Evolutionary conservation across 2,797 vertebrate genomes (phyloP), one percentile per base, ranked within the genome.

Genomic region (Gymnoscopelus braueri): DNA sequence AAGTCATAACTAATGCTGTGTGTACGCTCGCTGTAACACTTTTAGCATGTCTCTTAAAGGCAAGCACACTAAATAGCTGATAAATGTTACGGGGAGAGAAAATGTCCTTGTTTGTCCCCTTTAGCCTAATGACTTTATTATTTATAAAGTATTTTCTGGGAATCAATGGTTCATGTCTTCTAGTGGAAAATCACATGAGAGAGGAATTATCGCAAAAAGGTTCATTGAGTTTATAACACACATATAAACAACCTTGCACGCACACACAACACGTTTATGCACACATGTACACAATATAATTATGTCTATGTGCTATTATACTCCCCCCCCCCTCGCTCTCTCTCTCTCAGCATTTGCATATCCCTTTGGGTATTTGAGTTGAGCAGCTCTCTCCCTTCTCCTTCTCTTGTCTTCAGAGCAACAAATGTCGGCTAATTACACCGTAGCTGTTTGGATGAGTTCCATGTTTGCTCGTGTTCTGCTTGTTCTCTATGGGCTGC

Each of bases 361-460:
- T 91, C 90, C 90, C 88, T 87, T 72, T 89, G 90, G 89, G 87
- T 84, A 76, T 89, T 86, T 75, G 78, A 84, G 75, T 84, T 76
- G 75, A 86, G 77, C 84, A 78, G 77, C 88, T 83, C 88, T 79
- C 80, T 71, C 79, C 63, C 68, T 70, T 80, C 82, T 54, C 72
- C 82, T 78, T 77, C 77, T 79, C 82, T 89, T 85, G 87, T 87
- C 86, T 91, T 87, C 87, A 82, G 86, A 88, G 89, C 88, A 90
- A 92, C 91, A 90, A 92, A 91, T 87, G 89, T 90, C 85, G 86
- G 79, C 85, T 89, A 90, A 91, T 89, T 90, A 88, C 82, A 86
- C 74, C 82, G 83, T 84, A 71, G 88, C 83, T 89, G 82, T 89
- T 91, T 90, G 89, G 87, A 92, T 68, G 86, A 81, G 78, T 75